phyloP scores from a whole-genome alignment of 2,797 vertebrate species.

The Characodon lateralis region DNA sequence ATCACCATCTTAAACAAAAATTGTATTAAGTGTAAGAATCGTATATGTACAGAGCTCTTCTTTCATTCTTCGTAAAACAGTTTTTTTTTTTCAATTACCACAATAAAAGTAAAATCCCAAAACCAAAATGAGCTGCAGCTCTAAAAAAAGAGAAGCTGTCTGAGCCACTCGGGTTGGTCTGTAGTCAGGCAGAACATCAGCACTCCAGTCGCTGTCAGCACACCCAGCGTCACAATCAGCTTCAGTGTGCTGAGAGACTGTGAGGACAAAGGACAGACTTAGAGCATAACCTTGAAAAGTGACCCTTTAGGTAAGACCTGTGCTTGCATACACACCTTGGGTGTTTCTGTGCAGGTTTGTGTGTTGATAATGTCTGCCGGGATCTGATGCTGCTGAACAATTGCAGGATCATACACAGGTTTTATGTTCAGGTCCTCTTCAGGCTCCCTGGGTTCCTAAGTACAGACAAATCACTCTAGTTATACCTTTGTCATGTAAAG shows the following conservation, averaged over 20 bases:
- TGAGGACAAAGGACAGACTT: conserved; percentile 10
- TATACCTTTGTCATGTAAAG: not conserved
- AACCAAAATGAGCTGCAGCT: not conserved
- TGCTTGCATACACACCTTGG: conserved; percentile 51
- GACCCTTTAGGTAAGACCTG: not conserved
- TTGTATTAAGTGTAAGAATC: conserved; percentile 1
- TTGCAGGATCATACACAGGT: conserved; percentile 5
- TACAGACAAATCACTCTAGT: conserved; percentile 7
- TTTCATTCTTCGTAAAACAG: conserved; percentile 9
- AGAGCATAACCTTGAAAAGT: not conserved
- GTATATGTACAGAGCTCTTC: not conserved
- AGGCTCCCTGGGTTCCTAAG: conserved; percentile 61
- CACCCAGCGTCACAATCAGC: conserved; percentile 58
- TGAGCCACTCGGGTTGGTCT: conserved; percentile 64
- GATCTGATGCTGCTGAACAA: conserved; percentile 16
- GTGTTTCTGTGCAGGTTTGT: conserved; percentile 29
- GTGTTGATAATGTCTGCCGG: conserved; percentile 18
- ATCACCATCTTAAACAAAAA: conserved; percentile 7
- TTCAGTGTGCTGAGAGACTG: conserved; percentile 68
- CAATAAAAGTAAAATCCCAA: conserved; percentile 4
- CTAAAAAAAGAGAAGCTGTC: conserved; percentile 24
- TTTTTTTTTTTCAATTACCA: not conserved
- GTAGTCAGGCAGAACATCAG: conserved; percentile 72
- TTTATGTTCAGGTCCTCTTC: conserved; percentile 6
- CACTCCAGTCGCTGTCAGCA: conserved; percentile 65